These are phyloP conservation scores for Leistus spinibarbis DNA, from an alignment of 2,888 invertebrate species.

Conservation along the genomic window DNA sequence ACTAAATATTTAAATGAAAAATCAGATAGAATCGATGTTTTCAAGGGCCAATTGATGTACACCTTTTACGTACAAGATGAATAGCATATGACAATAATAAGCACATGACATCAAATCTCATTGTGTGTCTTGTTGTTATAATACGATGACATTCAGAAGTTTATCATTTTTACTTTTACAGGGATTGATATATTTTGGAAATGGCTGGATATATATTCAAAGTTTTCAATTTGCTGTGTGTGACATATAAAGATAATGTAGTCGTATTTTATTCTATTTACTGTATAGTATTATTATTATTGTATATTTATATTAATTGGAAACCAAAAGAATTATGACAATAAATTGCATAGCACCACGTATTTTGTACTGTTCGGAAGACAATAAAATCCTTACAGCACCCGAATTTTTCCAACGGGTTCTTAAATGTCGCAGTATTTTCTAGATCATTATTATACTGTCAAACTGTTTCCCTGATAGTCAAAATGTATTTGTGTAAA, in stretches of 20 bases:
- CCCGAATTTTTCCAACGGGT: slow-evolving; percentile 29
- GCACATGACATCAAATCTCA: neutral
- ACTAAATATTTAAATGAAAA: slow-evolving; percentile 18
- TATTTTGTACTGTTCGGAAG: slow-evolving; percentile 35
- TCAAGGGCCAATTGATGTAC: slow-evolving; percentile 39
- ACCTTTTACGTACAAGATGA: slow-evolving; percentile 30
- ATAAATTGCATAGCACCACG: slow-evolving; percentile 36
- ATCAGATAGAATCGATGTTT: slow-evolving; percentile 28
- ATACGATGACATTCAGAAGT: neutral
- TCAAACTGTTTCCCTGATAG: slow-evolving; percentile 21
- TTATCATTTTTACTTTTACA: neutral
- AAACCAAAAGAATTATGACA: slow-evolving; percentile 37
- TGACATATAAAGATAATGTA: slow-evolving; percentile 34
- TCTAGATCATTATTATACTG: slow-evolving; percentile 23
- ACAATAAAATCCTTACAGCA: slow-evolving; percentile 31
- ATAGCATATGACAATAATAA: slow-evolving; percentile 32
- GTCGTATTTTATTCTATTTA: slow-evolving; percentile 22
- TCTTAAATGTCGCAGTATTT: slow-evolving; percentile 28
- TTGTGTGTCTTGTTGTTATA: neutral
- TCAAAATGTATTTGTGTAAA: slow-evolving; percentile 35
- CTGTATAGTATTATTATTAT: slow-evolving; percentile 27
- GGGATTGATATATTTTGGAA: neutral
- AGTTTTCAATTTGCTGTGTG: slow-evolving; percentile 36
- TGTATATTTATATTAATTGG: slow-evolving; percentile 35
- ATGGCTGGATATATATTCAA: slow-evolving; percentile 28